Evolutionary conservation across 2,113 vertebrate species (phyloP), one percentile per base, ranked within the genome.

Genomic region (Atlantisia rogersi): DNA sequence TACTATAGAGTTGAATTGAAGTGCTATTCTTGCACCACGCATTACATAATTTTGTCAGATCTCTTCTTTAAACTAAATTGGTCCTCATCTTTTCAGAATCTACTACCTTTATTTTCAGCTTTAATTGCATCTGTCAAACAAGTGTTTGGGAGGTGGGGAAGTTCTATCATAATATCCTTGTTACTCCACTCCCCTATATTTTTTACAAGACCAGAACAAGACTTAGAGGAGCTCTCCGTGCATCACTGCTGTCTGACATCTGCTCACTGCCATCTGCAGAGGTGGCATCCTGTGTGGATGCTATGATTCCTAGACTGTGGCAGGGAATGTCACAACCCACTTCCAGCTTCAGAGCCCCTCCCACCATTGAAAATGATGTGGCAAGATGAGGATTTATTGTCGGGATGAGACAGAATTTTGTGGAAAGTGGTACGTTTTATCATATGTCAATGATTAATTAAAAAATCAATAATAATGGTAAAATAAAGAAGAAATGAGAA

Each of bases 1-100:
- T 86, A n/a, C 52, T 63, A 60, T 11, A 52, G 35, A 75, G 42
- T 69, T 69, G 44, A 95, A 82, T 40, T 87, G 50, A 79, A 65
- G 44, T 46, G 18, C 37, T 94, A 79, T 95, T 95, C 90, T 79
- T 82, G 40, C 79, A 65, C 10, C 3, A 10, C 8, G 3, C 2
- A 1, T 93, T 90, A 88, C 31, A 29, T 91, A 96, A 93, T 89
- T 90, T 89, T 91, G 62, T 76, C 65, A 87, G 68, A 90, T 84
- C 58, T 85, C 58, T 62, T 93, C 39, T 84, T 96, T 89, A 87
- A 89, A 79, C 44, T 69, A 62, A 26, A 87, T 85, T 1, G 5
- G 29, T 69, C 46, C 40, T 60, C 55, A 35, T 78, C 69, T 73
- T 93, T 81, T 59, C 77, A 89, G 40, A 82, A 92, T 65, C 65